Evolutionary conservation across 2,113 vertebrate genomes (phyloP).

Genomic region (Siphamia tubifer): DNA sequence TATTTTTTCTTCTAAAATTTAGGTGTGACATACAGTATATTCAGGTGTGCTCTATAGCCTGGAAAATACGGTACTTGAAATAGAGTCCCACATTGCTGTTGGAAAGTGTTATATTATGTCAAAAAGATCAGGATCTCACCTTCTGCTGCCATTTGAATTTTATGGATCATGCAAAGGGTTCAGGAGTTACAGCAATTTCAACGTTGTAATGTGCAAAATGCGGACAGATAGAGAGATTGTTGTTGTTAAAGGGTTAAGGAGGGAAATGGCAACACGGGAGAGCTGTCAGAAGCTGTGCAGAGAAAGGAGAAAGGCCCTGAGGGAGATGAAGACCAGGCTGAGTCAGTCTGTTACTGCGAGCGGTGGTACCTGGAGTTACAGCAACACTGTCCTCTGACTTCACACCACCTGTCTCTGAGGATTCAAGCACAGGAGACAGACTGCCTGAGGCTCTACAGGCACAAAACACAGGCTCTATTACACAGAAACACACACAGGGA

Average conservation of each 20-base stretch:
- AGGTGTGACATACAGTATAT: too few species aligned
- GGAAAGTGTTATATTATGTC: too few species aligned
- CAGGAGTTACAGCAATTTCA: too few species aligned
- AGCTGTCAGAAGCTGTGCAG: slow-evolving; percentile 25
- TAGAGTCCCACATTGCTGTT: too few species aligned
- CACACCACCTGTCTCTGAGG: slow-evolving; percentile 29
- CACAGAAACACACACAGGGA: background rate
- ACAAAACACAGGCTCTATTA: slow-evolving; percentile 34
- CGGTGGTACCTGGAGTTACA: slow-evolving; percentile 3
- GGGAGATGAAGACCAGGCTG: slow-evolving; percentile 12
- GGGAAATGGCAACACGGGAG: background rate
- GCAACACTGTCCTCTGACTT: slow-evolving; percentile 13
- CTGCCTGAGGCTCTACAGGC: slow-evolving; percentile 15
- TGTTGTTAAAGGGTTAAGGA: slow-evolving; percentile 9
- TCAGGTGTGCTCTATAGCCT: too few species aligned
- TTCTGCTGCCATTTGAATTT: too few species aligned
- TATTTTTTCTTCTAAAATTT: too few species aligned
- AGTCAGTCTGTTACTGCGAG: slow-evolving; percentile 16
- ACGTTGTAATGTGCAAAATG: too few species aligned
- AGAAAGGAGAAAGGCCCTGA: slow-evolving; percentile 1
- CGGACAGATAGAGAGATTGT: too few species aligned
- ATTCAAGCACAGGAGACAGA: slow-evolving; percentile 27
- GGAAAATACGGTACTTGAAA: too few species aligned
- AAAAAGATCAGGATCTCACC: too few species aligned
- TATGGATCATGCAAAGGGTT: too few species aligned